A percentile compares a stretch with the other conserved stretches of the same genome.
Evolutionary conservation across 2,797 vertebrate genomes (phyloP).

Genomic region (Spea hammondii): DNA sequence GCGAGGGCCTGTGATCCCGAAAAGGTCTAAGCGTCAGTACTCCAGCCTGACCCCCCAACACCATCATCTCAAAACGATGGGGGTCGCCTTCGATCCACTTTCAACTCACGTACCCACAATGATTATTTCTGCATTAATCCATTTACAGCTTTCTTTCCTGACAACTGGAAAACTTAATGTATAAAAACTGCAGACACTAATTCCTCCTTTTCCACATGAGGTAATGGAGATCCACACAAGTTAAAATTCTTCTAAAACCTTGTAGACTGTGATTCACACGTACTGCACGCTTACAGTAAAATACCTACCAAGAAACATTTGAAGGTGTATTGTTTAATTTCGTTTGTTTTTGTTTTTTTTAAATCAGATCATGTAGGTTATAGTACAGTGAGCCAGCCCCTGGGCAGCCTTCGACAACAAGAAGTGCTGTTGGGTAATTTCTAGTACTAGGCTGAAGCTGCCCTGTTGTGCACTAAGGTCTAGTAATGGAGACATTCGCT

Average conservation of each 20-base stretch:
- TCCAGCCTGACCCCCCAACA: no score
- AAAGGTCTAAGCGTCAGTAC: no score
- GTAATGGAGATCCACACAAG: neutral
- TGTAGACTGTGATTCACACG: neutral
- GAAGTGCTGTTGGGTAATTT: neutral
- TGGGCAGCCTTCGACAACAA: neutral
- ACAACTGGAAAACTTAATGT: neutral
- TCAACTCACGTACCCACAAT: no score
- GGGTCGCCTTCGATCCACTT: no score
- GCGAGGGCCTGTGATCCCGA: neutral
- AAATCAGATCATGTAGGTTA: no score
- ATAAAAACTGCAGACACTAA: neutral
- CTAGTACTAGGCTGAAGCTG: neutral
- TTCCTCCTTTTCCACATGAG: conserved; percentile 7
- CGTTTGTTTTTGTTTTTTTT: no score
- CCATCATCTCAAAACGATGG: no score
- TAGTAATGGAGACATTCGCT: conserved; percentile 22
- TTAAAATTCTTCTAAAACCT: neutral
- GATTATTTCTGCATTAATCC: neutral
- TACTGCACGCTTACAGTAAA: neutral
- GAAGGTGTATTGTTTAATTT: neutral
- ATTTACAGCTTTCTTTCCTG: neutral
- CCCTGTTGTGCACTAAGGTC: conserved; percentile 2
- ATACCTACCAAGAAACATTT: neutral
- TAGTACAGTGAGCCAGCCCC: neutral